A percentile compares a stretch with the other conserved stretches of the same genome.
Evolutionary conservation across 1,140 invertebrate genomes (phyloP).

Genomic region (Pararge aegeria): DNA sequence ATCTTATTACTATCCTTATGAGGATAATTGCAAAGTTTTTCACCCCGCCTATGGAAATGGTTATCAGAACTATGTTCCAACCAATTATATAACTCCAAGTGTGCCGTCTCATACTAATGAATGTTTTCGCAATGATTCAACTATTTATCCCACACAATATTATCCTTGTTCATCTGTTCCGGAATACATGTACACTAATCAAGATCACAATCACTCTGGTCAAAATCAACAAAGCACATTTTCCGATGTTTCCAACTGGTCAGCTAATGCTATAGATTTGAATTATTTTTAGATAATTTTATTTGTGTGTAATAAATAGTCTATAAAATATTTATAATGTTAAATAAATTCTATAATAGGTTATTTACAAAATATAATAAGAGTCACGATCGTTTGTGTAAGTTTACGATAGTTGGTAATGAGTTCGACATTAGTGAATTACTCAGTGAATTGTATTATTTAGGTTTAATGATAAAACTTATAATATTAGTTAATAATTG

Average conservation of each 20-base stretch:
- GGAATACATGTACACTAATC: constrained; percentile 14
- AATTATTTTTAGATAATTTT: constrained; percentile 31
- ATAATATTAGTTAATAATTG: neutral
- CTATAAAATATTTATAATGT: neutral
- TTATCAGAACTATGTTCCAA: constrained; percentile 16
- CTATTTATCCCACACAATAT: constrained; percentile 40
- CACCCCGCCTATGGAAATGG: neutral
- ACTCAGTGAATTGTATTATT: constrained; percentile 2
- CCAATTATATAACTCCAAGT: constrained; percentile 1
- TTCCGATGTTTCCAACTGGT: constrained; percentile 27
- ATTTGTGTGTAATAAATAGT: neutral
- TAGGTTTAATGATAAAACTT: neutral
- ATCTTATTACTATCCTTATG: neutral
- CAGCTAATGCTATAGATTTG: constrained; percentile 33
- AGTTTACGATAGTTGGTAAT: neutral
- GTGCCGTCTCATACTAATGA: constrained; percentile 1
- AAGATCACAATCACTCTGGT: constrained; percentile 11
- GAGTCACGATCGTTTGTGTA: neutral
- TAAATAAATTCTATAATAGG: neutral
- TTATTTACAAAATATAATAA: constrained; percentile 2
- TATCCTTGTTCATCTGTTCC: constrained; percentile 29
- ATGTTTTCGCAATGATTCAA: constrained; percentile 30
- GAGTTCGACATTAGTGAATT: neutral
- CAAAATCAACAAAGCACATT: constrained; percentile 22
- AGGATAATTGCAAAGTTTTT: neutral